These are phyloP conservation scores for Netelia melanura DNA, from an alignment of 2,888 invertebrate species.

Conservation along the genomic window DNA sequence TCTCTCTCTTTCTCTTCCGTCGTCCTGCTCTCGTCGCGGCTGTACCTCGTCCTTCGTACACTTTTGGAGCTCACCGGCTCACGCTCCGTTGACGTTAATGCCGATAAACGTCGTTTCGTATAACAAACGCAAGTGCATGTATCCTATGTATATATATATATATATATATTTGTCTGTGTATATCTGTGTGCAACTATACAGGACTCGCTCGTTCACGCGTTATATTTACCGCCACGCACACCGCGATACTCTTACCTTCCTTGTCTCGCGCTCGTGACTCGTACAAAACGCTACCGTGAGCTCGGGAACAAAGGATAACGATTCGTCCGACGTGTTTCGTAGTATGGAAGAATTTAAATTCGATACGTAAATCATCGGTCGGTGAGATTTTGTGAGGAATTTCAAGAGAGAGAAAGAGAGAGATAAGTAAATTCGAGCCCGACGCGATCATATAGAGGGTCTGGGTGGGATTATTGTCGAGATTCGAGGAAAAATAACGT, in stretches of 20 bases:
- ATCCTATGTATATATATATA: conserved; percentile 18
- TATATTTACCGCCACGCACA: conserved; percentile 33
- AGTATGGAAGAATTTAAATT: too few relatives aligned
- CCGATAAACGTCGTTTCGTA: conserved; percentile 79
- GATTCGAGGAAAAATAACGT: conserved; percentile 37
- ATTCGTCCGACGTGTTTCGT: not conserved
- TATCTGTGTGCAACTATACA: conserved; percentile 3
- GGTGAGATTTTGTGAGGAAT: not conserved
- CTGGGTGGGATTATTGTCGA: not conserved
- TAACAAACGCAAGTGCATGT: conserved; percentile 74
- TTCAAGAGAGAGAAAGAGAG: not conserved
- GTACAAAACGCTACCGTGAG: conserved; percentile 1
- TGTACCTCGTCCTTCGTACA: conserved; percentile 30
- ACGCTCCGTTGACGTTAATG: conserved; percentile 76
- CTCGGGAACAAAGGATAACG: conserved; percentile 16
- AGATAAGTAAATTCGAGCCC: not conserved
- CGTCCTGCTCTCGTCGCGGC: conserved; percentile 11
- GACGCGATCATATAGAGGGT: not conserved
- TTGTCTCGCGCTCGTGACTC: conserved; percentile 1
- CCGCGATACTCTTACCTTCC: conserved; percentile 5
- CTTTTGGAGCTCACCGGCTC: conserved; percentile 53
- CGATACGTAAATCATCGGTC: too few relatives aligned
- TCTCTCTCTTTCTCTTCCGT: conserved; percentile 35
- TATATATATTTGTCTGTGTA: conserved; percentile 35
- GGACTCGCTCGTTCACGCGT: conserved; percentile 15